Evolutionary conservation across 2,888 invertebrate species (phyloP), one percentile per base, ranked within the genome.

Genomic region (Pediacus dermestoides): DNA sequence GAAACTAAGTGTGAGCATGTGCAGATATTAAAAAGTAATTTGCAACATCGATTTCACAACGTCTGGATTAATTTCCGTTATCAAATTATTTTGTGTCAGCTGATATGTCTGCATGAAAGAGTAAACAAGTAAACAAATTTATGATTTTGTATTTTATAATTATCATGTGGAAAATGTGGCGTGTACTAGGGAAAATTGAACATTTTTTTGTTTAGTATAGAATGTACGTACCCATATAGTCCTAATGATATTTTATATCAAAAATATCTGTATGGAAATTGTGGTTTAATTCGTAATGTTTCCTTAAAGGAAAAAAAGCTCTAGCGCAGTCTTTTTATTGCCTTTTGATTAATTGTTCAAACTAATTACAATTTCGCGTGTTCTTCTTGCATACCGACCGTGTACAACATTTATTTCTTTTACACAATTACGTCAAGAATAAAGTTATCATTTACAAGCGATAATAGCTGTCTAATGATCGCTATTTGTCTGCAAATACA

Each of bases 21-120:
- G 56, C 54, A 37, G 52, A 46, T 55, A 60, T 62, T 61, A 62
- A 63, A 63, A 63, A 61, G 60, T 60, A 62, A 65, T 65, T 61
- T 62, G 50, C 58, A 52, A 44, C 60, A 54, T 58, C 61, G 58
- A 60, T 60, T 60, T 58, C 52, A 52, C 47, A 51, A 57, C 53
- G 58, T 59, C 62, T 55, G 58, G 57, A 53, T 60, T 58, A 60
- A 62, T 62, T n/a, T n/a, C n/a, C n/a, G n/a, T n/a, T n/a, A n/a
- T n/a, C n/a, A n/a, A n/a, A n/a, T n/a, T n/a, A n/a, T n/a, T n/a
- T n/a, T n/a, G n/a, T n/a, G n/a, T n/a, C n/a, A n/a, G n/a, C n/a
- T n/a, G n/a, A n/a, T n/a, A n/a, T n/a, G n/a, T n/a, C n/a, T n/a
- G n/a, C n/a, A n/a, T n/a, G n/a, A n/a, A n/a, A n/a, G n/a, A n/a